A percentile compares a stretch with the other conserved stretches of the same genome.
Evolutionary conservation across 2,113 vertebrate genomes (phyloP).

Genomic region (Cyanoliseus patagonus): DNA sequence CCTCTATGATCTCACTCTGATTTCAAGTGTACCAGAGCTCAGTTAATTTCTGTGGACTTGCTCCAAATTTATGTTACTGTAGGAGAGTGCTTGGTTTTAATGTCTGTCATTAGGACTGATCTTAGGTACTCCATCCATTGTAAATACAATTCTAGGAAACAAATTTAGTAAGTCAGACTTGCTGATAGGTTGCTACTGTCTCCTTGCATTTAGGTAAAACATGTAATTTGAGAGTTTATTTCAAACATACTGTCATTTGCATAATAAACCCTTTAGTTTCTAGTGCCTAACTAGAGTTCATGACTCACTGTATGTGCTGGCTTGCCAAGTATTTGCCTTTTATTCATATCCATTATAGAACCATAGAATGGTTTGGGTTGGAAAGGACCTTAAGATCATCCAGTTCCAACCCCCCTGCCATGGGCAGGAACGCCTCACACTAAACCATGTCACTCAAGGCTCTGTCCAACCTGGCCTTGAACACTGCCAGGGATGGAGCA

Average conservation of each 20-base stretch:
- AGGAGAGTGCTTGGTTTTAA: neutral
- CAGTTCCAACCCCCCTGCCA: neutral
- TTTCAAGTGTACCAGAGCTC: neutral
- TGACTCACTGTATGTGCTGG: neutral
- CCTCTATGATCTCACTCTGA: neutral
- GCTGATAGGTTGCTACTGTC: neutral
- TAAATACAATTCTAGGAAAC: neutral
- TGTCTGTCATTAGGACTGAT: neutral
- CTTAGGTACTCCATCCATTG: neutral
- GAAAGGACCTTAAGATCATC: neutral
- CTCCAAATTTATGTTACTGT: neutral
- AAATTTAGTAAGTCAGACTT: neutral
- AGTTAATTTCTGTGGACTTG: neutral
- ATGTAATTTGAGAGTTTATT: neutral
- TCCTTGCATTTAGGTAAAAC: neutral
- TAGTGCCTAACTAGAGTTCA: neutral
- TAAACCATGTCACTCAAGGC: neutral
- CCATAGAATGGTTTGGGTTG: neutral
- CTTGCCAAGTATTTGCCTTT: neutral
- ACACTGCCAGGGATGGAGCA: neutral
- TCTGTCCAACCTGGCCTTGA: neutral
- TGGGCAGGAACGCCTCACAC: neutral
- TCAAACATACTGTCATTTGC: neutral
- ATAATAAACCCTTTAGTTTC: neutral
- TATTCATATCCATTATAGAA: neutral